Evolutionary conservation across 2,797 vertebrate species (phyloP).

Genomic region (Myotis pilosus): DNA sequence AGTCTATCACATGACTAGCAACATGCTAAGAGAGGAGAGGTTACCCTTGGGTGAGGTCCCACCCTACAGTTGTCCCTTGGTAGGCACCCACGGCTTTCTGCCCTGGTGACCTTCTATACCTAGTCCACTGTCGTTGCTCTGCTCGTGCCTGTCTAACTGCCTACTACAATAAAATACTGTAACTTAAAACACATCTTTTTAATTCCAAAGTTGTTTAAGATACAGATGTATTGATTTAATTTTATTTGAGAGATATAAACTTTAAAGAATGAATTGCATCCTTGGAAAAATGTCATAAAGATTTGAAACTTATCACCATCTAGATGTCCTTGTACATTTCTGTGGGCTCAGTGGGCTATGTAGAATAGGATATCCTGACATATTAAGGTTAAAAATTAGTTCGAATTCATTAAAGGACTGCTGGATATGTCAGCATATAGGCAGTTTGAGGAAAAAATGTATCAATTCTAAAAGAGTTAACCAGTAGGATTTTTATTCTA

Average conservation of each 20-base stretch:
- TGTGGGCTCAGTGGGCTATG: background rate
- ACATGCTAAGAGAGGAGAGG: background rate
- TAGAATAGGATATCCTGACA: background rate
- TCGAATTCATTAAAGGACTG: slow-evolving; percentile 28
- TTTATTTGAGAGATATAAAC: background rate
- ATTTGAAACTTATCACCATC: background rate
- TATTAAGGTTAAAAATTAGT: slow-evolving; percentile 49
- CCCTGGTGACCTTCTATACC: background rate
- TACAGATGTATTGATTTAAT: background rate
- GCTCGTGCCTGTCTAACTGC: background rate
- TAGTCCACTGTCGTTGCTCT: background rate
- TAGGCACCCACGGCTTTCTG: background rate
- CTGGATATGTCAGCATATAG: background rate
- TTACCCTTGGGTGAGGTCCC: background rate
- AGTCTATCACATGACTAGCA: background rate
- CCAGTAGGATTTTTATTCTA: background rate
- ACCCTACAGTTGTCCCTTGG: background rate
- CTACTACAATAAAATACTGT: background rate
- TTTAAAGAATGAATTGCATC: background rate
- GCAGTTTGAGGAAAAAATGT: background rate
- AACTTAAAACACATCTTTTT: background rate
- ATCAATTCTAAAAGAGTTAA: background rate
- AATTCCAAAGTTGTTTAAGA: background rate
- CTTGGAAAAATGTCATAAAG: background rate
- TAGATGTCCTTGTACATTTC: background rate